A percentile compares a stretch with the other conserved stretches of the same genome.
Conservation (phyloP, 2,113 vertebrate genomes). For the Prunella fulvescens region DNA sequence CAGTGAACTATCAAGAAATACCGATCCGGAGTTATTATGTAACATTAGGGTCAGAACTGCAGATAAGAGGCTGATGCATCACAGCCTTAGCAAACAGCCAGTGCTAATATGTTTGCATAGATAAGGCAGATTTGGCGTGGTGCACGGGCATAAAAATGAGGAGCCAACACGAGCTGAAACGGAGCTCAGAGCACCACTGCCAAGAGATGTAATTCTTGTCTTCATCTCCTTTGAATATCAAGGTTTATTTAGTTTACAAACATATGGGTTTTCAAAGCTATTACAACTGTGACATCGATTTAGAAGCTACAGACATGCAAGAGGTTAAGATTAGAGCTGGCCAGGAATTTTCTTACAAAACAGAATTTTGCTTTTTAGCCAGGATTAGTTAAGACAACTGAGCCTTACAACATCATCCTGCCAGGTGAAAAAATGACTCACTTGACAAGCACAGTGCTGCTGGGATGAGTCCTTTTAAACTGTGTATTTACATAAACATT, state of each 20-base stretch:
- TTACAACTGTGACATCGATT: slow-evolving; percentile 61
- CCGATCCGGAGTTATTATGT: background rate
- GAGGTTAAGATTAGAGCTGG: slow-evolving; percentile 64
- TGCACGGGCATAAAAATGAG: slow-evolving; percentile 21
- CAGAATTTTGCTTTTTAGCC: slow-evolving; percentile 67
- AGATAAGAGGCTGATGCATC: slow-evolving; percentile 43
- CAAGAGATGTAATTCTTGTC: slow-evolving; percentile 69
- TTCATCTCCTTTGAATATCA: slow-evolving; percentile 66
- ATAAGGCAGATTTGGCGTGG: slow-evolving; percentile 59
- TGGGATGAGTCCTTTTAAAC: slow-evolving; percentile 1
- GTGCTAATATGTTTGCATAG: slow-evolving; percentile 55
- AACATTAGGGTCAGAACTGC: slow-evolving; percentile 31
- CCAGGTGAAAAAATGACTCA: slow-evolving; percentile 64
- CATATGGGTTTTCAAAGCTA: slow-evolving; percentile 64
- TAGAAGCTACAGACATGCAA: slow-evolving; percentile 58
- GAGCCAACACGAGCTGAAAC: slow-evolving; percentile 58
- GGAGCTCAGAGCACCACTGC: slow-evolving; percentile 51
- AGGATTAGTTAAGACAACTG: slow-evolving; percentile 58
- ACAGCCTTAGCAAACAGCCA: slow-evolving; percentile 7
- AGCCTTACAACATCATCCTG: slow-evolving; percentile 56
- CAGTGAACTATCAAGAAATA: slow-evolving; percentile 1
- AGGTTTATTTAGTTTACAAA: slow-evolving; percentile 68
- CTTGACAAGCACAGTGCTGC: slow-evolving; percentile 48
- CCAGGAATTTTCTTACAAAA: slow-evolving; percentile 64
- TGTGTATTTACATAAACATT: slow-evolving; percentile 30